Percentiles rank a stretch among this genome's conserved stretches.
Evolutionary conservation across 2,797 vertebrate species (phyloP).

Genomic region (Kryptopterus vitreolus): DNA sequence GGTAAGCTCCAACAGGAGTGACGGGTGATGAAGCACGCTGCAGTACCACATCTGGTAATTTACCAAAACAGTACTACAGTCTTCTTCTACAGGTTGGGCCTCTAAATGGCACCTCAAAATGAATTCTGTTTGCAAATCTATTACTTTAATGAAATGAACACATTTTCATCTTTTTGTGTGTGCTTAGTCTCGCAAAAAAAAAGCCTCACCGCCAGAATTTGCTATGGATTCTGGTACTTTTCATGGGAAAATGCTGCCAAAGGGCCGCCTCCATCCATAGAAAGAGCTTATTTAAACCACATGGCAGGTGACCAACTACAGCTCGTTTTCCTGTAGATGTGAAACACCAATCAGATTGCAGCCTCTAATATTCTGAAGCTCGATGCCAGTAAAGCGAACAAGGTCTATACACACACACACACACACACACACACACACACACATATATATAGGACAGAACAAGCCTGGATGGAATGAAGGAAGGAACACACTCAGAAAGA

Average conservation of each 20-base stretch:
- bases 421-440: too few relatives aligned
- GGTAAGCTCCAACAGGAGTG: too few relatives aligned
- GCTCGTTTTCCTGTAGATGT: not conserved
- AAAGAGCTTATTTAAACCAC: constrained; percentile 1
- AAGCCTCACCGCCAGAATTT: not conserved
- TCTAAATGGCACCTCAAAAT: not conserved
- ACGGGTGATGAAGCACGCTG: not conserved
- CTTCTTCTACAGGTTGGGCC: too few relatives aligned
- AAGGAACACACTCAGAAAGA: too few relatives aligned
- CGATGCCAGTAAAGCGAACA: not conserved
- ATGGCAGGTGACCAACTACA: constrained; percentile 17
- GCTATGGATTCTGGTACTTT: constrained; percentile 8
- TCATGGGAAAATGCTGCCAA: not conserved
- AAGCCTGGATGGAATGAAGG: not conserved
- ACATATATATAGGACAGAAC: too few relatives aligned
- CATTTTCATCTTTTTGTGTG: not conserved
- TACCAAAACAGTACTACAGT: not conserved
- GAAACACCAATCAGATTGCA: constrained; percentile 2
- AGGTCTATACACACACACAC: too few relatives aligned
- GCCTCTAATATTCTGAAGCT: not conserved
- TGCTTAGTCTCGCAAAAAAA: not conserved
- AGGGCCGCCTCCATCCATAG: not conserved
- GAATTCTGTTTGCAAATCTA: not conserved
- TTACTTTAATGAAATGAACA: not conserved
- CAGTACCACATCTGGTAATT: not conserved